phyloP scores from a whole-genome alignment of 2,888 invertebrate genomes.

The Pyrrhosoma nymphula region DNA sequence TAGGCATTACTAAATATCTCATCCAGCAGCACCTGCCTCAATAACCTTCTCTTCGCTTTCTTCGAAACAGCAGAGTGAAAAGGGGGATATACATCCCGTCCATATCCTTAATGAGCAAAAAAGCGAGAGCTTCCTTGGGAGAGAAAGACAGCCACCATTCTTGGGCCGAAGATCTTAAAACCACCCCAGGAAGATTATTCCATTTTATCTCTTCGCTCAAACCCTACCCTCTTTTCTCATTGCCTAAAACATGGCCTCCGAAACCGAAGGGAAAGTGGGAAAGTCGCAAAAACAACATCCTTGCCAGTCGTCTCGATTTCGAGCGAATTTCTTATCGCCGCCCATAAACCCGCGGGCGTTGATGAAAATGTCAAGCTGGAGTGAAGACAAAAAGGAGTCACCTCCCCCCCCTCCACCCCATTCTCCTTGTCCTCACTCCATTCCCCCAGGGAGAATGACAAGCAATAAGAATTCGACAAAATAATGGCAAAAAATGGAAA shows the following conservation, averaged over 20 bases:
- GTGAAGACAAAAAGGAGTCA: constrained; percentile 30
- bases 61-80: background rate
- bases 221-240: background rate
- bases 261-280: background rate
- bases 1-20: background rate
- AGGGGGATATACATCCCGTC: background rate
- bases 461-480: background rate
- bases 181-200: background rate
- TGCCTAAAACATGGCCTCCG: constrained; percentile 9
- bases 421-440: too few species aligned
- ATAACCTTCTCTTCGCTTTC: background rate
- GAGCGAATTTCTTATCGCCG: constrained; percentile 46
- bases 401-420: background rate
- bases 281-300: constrained; percentile 57
- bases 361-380: constrained; percentile 59
- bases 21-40: background rate
- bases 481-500: constrained; percentile 15
- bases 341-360: constrained; percentile 24
- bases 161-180: background rate
- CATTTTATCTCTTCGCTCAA: constrained; percentile 7
- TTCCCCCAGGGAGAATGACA: background rate
- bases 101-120: constrained; percentile 21
- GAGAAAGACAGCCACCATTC: background rate
- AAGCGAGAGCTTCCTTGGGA: background rate
- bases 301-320: constrained; percentile 19